Percentiles rank a stretch among this genome's conserved stretches.
phyloP scores from a whole-genome alignment of 2,113 vertebrate genomes.

The Riparia riparia region DNA sequence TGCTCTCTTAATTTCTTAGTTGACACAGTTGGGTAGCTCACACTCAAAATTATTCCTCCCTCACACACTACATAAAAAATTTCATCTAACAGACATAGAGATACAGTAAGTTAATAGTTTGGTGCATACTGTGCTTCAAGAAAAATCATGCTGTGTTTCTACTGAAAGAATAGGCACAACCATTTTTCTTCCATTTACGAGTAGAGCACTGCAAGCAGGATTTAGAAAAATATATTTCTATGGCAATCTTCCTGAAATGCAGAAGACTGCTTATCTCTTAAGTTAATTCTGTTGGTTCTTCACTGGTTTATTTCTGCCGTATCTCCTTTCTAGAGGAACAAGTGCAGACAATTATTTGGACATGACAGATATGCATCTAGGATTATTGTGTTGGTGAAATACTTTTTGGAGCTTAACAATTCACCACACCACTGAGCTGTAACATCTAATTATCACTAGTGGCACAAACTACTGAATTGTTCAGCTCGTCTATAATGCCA shows the following conservation, averaged over 20 bases:
- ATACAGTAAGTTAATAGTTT: not conserved
- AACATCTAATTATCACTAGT: conserved; percentile 70
- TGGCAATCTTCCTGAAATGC: not conserved
- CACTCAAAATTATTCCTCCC: not conserved
- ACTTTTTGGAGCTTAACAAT: conserved; percentile 38
- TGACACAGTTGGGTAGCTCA: not conserved
- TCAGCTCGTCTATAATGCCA: conserved; percentile 47
- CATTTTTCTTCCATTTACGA: not conserved
- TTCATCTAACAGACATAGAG: not conserved
- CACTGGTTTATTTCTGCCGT: not conserved
- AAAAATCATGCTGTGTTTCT: not conserved
- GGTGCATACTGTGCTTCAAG: not conserved
- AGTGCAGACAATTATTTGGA: not conserved
- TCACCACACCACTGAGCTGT: conserved; percentile 58
- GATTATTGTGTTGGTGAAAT: conserved; percentile 38
- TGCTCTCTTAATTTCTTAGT: not conserved
- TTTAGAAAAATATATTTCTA: not conserved
- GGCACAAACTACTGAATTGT: conserved; percentile 57
- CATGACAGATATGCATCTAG: conserved; percentile 41
- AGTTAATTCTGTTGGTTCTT: not conserved
- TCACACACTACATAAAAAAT: not conserved
- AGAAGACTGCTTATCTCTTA: not conserved
- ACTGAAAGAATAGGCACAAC: not conserved
- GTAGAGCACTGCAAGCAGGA: not conserved
- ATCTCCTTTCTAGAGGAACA: not conserved